phyloP scores from a whole-genome alignment of 2,797 vertebrate species.

The Pteronotus mesoamericanus region DNA sequence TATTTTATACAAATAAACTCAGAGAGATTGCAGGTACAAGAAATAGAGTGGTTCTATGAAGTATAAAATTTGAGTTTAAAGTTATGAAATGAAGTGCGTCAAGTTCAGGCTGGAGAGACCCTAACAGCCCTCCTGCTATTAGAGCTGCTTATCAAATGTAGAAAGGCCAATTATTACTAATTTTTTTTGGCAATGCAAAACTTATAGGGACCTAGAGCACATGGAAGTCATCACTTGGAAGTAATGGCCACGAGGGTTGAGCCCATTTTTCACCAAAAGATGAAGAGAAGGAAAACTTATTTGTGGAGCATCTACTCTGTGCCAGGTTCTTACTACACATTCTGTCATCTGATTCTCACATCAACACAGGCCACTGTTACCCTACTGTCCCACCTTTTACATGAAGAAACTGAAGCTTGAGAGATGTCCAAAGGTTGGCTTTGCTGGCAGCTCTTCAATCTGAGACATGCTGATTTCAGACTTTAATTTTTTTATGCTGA shows the following conservation, averaged over 20 bases:
- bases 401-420: not conserved
- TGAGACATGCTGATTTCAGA: not conserved
- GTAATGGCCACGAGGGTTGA: not conserved
- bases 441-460: not conserved
- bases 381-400: not conserved
- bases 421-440: not conserved
- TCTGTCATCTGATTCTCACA: not conserved
- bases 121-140: not conserved
- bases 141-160: not conserved
- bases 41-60: not conserved
- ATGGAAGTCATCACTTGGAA: not conserved
- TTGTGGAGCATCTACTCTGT: not conserved
- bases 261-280: not conserved
- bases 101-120: not conserved
- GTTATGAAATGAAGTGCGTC: not conserved
- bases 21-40: not conserved
- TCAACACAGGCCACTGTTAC: not conserved
- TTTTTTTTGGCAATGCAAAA: not conserved
- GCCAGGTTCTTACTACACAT: accelerated
- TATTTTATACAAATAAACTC: not conserved
- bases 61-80: not conserved
- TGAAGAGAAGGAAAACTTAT: not conserved
- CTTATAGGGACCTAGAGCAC: not conserved
- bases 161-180: not conserved
- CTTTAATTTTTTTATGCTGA: not conserved